Evolutionary conservation across 2,113 vertebrate genomes (phyloP), one percentile per base, ranked within the genome.

Genomic region (Corynorhinus townsendii): DNA sequence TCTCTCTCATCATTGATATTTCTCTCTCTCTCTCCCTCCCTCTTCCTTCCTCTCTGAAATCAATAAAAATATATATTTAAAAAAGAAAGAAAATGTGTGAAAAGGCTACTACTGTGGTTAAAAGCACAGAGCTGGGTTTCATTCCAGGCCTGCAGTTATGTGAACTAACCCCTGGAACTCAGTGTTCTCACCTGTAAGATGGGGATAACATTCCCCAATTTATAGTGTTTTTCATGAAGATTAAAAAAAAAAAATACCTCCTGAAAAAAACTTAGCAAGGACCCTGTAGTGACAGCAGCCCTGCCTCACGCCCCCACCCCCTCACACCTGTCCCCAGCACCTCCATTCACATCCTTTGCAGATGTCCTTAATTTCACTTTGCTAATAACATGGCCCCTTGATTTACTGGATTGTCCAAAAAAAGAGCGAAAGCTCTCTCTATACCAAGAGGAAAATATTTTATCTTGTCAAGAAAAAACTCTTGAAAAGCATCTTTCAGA

Each of bases 401-500:
- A 98, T 97, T 98, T 98, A 95, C 73, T 96, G 91, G 87, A 71
- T 93, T 97, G 94, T 91, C 94, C 94, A 85, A 95, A 93, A 82
- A 59, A 59, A 62, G 90, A 96, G 64, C 86, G 95, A 82, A 94
- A 95, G 97, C 98, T 98, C 98, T 98, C 97, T 26, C 77, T 98
- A 97, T 98, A 97, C 97, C 94, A 97, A 98, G 97, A 98, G 99
- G 98, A 99, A 99, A 99, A 99, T 99, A 98, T 98, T 99, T 99
- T 99, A 99, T 99, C 98, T 98, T 99, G 98, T 97, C 98, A 98
- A 98, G 98, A 98, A 99, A 98, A 98, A 98, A 98, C 10, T 35
- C 91, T 80, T 38, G 59, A 59, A 93, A 69, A 90, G 47, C 16
- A 17, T 54, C 47, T 35, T 45, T 35, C 7, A 56, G 71, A 24